A percentile compares a stretch with the other conserved stretches of the same genome.
These are phyloP conservation scores for Syngnathus typhle DNA, from an alignment of 2,113 vertebrate species.

Conservation along the genomic window DNA sequence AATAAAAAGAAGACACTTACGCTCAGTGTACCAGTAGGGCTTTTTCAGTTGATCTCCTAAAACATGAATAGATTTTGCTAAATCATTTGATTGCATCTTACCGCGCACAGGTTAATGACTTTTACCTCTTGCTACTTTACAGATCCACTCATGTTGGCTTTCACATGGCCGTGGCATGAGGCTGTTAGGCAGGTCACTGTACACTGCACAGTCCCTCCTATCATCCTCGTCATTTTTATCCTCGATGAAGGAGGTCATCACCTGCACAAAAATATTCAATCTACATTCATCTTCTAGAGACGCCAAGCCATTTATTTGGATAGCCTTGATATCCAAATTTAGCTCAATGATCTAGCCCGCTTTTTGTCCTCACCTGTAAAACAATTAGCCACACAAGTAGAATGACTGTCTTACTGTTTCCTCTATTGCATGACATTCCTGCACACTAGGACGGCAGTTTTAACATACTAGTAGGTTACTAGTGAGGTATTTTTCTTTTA, in stretches of 20 bases:
- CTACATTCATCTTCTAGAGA: background rate
- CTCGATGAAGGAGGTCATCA: slow-evolving; percentile 82
- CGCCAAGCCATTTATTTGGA: background rate
- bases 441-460: no score
- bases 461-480: no score
- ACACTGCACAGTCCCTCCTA: slow-evolving; percentile 78
- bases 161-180: slow-evolving; percentile 77
- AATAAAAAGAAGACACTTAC: slow-evolving; percentile 66
- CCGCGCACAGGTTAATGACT: background rate
- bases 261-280: slow-evolving; percentile 59
- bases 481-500: no score
- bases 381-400: no score
- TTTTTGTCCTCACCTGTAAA: no score
- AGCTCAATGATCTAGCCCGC: background rate
- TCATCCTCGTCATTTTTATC: slow-evolving; percentile 78
- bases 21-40: slow-evolving; percentile 81
- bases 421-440: no score
- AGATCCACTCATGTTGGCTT: slow-evolving; percentile 87
- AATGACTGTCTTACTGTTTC: no score
- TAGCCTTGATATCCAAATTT: no score
- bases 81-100: background rate
- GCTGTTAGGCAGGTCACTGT: slow-evolving; percentile 70
- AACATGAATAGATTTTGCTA: slow-evolving; percentile 30
- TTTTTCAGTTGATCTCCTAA: slow-evolving; percentile 78
- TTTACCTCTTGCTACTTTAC: slow-evolving; percentile 85